Evolutionary conservation across 2,888 invertebrate species (phyloP).

Genomic region (Pharmacophagus antenor): DNA sequence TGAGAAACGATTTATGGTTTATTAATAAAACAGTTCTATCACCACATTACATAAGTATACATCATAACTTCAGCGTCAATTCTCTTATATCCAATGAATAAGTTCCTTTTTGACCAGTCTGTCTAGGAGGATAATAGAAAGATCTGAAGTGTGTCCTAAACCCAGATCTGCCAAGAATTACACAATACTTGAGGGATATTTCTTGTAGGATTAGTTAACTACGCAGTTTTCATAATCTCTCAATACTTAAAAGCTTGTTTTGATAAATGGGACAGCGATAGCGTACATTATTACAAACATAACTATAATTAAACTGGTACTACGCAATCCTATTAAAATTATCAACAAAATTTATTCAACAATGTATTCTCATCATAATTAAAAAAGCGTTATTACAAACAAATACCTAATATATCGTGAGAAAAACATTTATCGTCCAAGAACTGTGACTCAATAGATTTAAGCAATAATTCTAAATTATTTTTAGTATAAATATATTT

Average conservation of each 20-base stretch:
- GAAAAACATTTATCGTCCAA: slow-evolving; percentile 23
- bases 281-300: slow-evolving; percentile 1
- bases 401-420: slow-evolving; percentile 23
- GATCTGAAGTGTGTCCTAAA: background rate
- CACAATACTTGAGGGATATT: slow-evolving; percentile 12
- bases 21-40: background rate
- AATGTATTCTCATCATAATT: slow-evolving; percentile 27
- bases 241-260: slow-evolving; percentile 16
- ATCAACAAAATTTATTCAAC: slow-evolving; percentile 13
- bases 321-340: slow-evolving; percentile 15
- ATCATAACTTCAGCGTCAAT: no score
- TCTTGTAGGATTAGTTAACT: slow-evolving; percentile 8
- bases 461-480: background rate
- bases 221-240: slow-evolving; percentile 24
- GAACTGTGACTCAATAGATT: slow-evolving; percentile 9
- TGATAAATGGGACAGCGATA: slow-evolving; percentile 6
- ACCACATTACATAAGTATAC: no score
- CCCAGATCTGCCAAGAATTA: slow-evolving; percentile 19
- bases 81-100: no score
- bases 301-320: slow-evolving; percentile 6
- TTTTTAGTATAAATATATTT: background rate
- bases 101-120: no score
- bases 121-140: background rate
- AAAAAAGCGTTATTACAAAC: slow-evolving; percentile 24
- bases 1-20: background rate